These are phyloP conservation scores for Omphaloscelis lunosa DNA, from an alignment of 2,888 invertebrate species.

Conservation along the genomic window DNA sequence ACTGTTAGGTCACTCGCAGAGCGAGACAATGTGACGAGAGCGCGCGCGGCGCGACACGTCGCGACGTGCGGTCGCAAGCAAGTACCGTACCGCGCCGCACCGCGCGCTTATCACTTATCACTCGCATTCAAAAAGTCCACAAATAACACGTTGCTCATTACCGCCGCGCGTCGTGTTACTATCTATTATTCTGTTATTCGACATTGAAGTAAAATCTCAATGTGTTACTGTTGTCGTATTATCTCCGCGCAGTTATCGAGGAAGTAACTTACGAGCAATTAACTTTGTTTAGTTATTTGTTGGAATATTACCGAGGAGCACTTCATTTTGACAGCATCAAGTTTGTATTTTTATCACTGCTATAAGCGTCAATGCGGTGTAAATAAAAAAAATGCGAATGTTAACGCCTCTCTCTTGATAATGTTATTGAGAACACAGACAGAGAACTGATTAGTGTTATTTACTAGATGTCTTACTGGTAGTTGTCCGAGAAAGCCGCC, in stretches of 20 bases:
- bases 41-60: background rate
- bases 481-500: background rate
- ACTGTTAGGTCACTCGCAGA: background rate
- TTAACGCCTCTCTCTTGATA: background rate
- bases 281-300: conserved; percentile 11
- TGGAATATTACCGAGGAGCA: background rate
- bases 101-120: conserved; percentile 30
- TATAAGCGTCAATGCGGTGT: background rate
- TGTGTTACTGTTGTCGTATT: conserved; percentile 39
- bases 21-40: background rate
- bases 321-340: background rate
- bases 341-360: background rate
- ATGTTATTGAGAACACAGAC: background rate
- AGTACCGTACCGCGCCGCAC: conserved; percentile 1
- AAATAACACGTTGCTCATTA: conserved; percentile 41
- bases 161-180: conserved; percentile 25
- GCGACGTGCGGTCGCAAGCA: background rate
- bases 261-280: conserved; percentile 37
- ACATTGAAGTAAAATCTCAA: conserved; percentile 58
- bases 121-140: conserved; percentile 8
- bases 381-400: conserved; percentile 3
- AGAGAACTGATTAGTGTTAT: background rate
- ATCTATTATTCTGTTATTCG: conserved; percentile 47
- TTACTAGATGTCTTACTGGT: background rate
- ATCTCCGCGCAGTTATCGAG: conserved; percentile 36